Evolutionary conservation across 2,797 vertebrate species (phyloP).

Genomic region (Phataginus tricuspis): DNA sequence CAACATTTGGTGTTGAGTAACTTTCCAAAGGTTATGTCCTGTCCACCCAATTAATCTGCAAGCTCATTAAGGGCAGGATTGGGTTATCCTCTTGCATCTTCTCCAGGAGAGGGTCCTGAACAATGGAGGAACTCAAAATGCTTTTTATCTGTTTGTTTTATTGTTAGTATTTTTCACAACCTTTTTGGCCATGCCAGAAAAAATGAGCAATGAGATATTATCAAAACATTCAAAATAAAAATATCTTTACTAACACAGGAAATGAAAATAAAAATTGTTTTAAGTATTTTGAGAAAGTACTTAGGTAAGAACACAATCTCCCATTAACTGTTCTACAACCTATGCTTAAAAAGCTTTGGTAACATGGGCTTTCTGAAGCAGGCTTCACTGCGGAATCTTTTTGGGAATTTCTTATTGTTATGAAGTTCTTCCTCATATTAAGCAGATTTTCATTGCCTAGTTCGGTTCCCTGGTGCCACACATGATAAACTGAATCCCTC

Average conservation of each 20-base stretch:
- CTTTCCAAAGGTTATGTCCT: background rate
- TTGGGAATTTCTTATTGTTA: background rate
- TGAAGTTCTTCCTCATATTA: background rate
- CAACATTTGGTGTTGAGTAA: background rate
- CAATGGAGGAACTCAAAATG: background rate
- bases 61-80: background rate
- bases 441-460: background rate
- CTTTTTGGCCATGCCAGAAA: background rate
- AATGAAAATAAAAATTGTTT: slow-evolving; percentile 47
- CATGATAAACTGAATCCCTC: background rate
- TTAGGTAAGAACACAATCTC: background rate
- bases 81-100: background rate
- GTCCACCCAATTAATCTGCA: background rate
- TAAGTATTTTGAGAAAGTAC: slow-evolving; percentile 46
- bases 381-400: background rate
- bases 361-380: background rate
- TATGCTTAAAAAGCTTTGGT: slow-evolving; percentile 1
- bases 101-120: background rate
- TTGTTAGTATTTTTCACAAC: background rate
- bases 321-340: background rate
- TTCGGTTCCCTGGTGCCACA: background rate
- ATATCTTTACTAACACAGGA: slow-evolving; percentile 4
- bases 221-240: slow-evolving; percentile 41
- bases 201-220: background rate
- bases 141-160: background rate